A percentile compares a stretch with the other conserved stretches of the same genome.
Evolutionary conservation across 1,140 invertebrate genomes (phyloP).

Genomic region (Adelges cooleyi): DNA sequence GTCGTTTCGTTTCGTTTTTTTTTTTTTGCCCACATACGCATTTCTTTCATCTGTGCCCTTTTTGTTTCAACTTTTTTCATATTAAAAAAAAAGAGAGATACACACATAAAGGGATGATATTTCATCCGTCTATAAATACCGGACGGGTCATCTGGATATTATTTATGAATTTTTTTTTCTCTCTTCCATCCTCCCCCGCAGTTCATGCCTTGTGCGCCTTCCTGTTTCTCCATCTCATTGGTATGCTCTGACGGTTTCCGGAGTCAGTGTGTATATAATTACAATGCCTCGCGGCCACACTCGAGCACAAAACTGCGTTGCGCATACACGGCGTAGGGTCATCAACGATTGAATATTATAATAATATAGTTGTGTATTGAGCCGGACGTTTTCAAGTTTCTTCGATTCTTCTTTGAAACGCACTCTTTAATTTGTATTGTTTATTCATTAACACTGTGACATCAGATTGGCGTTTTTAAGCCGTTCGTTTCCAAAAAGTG

Average conservation of each 20-base stretch:
- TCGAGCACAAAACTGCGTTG: not conserved
- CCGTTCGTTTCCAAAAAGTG: no score
- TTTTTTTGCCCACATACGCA: slow-evolving; percentile 27
- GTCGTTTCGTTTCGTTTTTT: not conserved
- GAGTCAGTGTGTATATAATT: slow-evolving; percentile 15
- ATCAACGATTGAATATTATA: no score
- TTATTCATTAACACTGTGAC: no score
- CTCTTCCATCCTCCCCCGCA: not conserved
- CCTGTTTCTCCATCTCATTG: slow-evolving; percentile 27
- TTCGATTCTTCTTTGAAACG: no score
- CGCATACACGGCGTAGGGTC: no score
- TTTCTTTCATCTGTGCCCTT: slow-evolving; percentile 28
- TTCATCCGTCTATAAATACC: slow-evolving; percentile 29
- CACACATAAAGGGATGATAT: slow-evolving; percentile 25
- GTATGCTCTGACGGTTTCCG: slow-evolving; percentile 4
- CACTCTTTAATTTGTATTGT: no score
- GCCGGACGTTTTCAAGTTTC: no score
- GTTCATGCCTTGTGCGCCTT: not conserved
- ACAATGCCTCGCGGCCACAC: not conserved
- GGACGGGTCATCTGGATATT: slow-evolving; percentile 28
- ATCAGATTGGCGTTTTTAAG: no score
- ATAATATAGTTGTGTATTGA: no score
- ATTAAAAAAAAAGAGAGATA: slow-evolving; percentile 23
- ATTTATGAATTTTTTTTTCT: slow-evolving; percentile 26
- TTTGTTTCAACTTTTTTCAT: slow-evolving; percentile 28